These are phyloP conservation scores for Schizaphis graminum DNA, from an alignment of 2,888 invertebrate species.

Conservation along the genomic window DNA sequence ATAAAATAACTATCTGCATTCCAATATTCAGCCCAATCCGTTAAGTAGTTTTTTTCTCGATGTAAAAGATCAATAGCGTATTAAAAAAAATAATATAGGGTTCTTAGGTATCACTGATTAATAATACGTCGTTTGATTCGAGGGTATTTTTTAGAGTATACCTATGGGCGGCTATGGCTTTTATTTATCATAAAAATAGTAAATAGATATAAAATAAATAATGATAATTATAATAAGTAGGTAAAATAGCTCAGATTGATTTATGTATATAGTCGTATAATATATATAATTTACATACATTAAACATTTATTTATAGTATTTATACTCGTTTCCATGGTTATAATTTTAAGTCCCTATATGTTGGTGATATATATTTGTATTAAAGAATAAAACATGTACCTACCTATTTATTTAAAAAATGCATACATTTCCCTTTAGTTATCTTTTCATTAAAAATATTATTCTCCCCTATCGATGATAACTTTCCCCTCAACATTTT, in stretches of 20 bases:
- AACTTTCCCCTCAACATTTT: neutral
- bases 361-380: neutral
- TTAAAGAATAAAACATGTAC: neutral
- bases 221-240: neutral
- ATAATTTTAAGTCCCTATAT: neutral
- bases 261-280: neutral
- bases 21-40: no score
- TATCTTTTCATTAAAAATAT: neutral
- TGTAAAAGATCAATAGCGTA: no score
- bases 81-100: no score
- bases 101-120: no score
- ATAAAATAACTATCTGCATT: no score
- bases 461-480: neutral
- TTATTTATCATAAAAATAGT: neutral
- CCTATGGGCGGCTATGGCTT: no score
- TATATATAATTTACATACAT: neutral
- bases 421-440: neutral
- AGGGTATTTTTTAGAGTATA: neutral
- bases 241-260: neutral
- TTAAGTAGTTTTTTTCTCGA: no score
- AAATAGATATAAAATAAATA: neutral
- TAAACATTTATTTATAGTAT: neutral
- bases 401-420: neutral
- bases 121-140: no score
- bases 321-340: neutral